Percentiles rank a stretch among this genome's conserved stretches.
These are phyloP conservation scores for Esox masquinongy DNA, from an alignment of 2,797 vertebrate species.

Conservation along the genomic window DNA sequence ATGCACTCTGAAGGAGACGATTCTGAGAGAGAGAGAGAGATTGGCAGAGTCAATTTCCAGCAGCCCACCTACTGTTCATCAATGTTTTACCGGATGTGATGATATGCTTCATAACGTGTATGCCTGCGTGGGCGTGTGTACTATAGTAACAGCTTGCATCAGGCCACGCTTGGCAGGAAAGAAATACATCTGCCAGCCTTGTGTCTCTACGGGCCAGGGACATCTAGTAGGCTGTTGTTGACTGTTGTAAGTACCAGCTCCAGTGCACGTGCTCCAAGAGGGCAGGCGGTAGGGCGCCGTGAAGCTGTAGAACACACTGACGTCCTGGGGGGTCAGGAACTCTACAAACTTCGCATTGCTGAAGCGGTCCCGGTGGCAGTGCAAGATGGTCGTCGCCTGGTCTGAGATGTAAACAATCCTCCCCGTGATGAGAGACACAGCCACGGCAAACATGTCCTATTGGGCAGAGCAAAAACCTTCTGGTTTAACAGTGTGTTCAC, in stretches of 20 bases:
- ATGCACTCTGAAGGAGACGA: conserved; percentile 79
- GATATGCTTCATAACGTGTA: not conserved
- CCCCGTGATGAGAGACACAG: conserved; percentile 89
- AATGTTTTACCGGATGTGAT: conserved; percentile 16
- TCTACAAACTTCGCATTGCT: conserved; percentile 91
- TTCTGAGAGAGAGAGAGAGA: conserved; percentile 64
- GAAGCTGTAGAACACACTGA: conserved; percentile 93
- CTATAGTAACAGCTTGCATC: not conserved
- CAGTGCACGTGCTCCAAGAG: conserved; percentile 86
- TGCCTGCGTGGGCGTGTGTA: not conserved
- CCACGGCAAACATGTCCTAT: conserved; percentile 94
- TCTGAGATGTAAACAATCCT: conserved; percentile 92
- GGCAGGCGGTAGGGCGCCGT: conserved; percentile 89
- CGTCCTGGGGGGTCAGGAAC: conserved; percentile 91
- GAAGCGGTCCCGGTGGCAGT: conserved; percentile 85
- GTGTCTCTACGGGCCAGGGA: too few relatives aligned
- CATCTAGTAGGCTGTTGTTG: too few relatives aligned
- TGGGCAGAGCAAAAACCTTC: conserved; percentile 17
- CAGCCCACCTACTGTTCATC: conserved; percentile 34
- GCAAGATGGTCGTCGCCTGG: conserved; percentile 89
- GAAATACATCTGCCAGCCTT: too few relatives aligned
- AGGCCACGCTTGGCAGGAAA: too few relatives aligned
- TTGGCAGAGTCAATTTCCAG: not conserved
- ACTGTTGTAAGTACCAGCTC: conserved; percentile 75
- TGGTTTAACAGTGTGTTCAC: not conserved